Conservation (phyloP, 2,113 vertebrate species). For the Plecotus auritus region DNA sequence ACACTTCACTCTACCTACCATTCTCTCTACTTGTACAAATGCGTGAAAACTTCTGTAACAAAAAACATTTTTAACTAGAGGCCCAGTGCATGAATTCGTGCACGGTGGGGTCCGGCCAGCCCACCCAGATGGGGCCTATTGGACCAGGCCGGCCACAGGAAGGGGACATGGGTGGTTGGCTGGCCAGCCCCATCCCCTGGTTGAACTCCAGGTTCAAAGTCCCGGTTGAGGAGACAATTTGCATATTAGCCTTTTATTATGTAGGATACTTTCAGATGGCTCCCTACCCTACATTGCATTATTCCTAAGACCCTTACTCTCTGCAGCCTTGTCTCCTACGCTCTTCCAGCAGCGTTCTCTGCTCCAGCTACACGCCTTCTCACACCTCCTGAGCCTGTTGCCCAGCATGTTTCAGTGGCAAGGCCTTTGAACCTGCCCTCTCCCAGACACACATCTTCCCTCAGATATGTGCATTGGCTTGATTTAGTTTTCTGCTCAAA, state of each 20-base stretch:
- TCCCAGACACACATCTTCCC: background rate
- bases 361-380: background rate
- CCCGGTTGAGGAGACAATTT: too few species aligned
- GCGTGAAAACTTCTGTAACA: background rate
- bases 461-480: background rate
- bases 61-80: background rate
- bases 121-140: too few species aligned
- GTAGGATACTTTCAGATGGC: background rate
- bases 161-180: too few species aligned
- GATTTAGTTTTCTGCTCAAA: background rate
- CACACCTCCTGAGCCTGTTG: background rate
- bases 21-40: background rate
- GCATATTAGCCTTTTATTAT: too few species aligned
- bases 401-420: background rate
- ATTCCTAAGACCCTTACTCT: background rate
- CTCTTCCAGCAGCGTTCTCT: background rate
- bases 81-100: too few species aligned
- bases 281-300: background rate
- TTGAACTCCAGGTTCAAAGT: too few species aligned
- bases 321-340: background rate
- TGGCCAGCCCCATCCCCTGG: too few species aligned
- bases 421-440: background rate
- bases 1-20: background rate
- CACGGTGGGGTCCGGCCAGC: too few species aligned
- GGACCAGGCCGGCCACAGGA: too few species aligned